Conservation (phyloP, 2,797 vertebrate genomes). For the Pantherophis alleghaniensis region DNA sequence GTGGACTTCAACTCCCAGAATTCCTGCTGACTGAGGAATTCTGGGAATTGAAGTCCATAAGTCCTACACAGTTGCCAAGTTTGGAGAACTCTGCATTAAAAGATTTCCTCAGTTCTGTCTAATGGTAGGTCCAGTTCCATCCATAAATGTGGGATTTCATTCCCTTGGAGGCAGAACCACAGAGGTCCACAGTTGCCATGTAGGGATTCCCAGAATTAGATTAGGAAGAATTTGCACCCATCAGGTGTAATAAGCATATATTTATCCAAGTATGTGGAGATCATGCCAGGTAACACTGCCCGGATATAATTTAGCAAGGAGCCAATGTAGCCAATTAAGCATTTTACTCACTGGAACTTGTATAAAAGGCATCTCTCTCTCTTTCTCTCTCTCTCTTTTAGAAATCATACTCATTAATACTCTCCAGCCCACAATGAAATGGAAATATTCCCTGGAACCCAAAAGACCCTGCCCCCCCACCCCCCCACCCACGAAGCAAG, state of each 20-base stretch:
- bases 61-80: not conserved
- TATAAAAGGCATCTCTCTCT: not conserved
- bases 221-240: not conserved
- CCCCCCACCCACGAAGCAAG: not conserved
- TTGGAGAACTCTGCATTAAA: not conserved
- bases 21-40: not conserved
- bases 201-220: slow-evolving; percentile 35
- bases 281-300: slow-evolving; percentile 13
- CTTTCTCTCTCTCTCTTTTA: not conserved
- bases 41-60: not conserved
- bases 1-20: not conserved
- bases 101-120: not conserved
- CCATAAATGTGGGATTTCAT: not conserved
- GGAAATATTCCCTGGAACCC: not conserved
- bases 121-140: not conserved
- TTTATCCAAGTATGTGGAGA: slow-evolving; percentile 12
- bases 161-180: not conserved
- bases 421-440: not conserved
- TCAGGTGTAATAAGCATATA: not conserved
- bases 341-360: not conserved
- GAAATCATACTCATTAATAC: not conserved
- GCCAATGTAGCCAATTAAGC: slow-evolving; percentile 23
- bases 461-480: not conserved
- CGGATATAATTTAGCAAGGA: slow-evolving; percentile 37
- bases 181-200: not conserved